Base-by-base conservation (phyloP, 2,888 invertebrate genomes). In the Brenthis ino region DNA sequence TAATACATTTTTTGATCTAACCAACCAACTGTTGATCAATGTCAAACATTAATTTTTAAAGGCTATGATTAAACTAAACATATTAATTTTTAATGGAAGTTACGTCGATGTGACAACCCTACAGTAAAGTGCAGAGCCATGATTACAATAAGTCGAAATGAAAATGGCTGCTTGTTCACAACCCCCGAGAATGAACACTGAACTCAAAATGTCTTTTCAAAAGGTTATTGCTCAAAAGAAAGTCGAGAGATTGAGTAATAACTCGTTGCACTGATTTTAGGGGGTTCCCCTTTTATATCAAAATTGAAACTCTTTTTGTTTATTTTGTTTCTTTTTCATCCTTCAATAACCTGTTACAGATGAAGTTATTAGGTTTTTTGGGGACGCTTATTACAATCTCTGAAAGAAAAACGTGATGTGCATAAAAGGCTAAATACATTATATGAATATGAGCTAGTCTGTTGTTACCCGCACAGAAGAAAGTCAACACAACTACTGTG, bases 111-210 rank as follows among this genome's bases (percentile, higher is more conserved):
- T 14, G 20, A 33, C 67, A 71, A 53, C 71, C 66, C 71, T 71
- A 47, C 12, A 43, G 12, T 33, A 55, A 28, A 57, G 63, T 66
- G 58, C 60, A 60, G 56, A 37, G 55, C 56, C 71, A 69, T 71
- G 71, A 71, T 69, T 69, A 71, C 71, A 71, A 71, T 66, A 64
- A 66, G 66, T 20, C 60, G 56, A 69, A 71, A 71, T 71, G 69
- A 67, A 71, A 71, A 71, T 64, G 65, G 64, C 69, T 71, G 68
- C 63, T 68, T 71, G 64, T 66, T 56, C 64, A 54, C 66, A 56
- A 57, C 68, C 55, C 57, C 69, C 24, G 64, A 55, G 69, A 67
- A 56, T 60, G 64, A 71, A 69, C 65, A 33, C 71, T 69, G 58
- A 66, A 71, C 64, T 71, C 56, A 58, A 68, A 68, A 66, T 56